Evolutionary conservation across 2,797 vertebrate genomes (phyloP).

Genomic region (Heteromormyrus szaboi): DNA sequence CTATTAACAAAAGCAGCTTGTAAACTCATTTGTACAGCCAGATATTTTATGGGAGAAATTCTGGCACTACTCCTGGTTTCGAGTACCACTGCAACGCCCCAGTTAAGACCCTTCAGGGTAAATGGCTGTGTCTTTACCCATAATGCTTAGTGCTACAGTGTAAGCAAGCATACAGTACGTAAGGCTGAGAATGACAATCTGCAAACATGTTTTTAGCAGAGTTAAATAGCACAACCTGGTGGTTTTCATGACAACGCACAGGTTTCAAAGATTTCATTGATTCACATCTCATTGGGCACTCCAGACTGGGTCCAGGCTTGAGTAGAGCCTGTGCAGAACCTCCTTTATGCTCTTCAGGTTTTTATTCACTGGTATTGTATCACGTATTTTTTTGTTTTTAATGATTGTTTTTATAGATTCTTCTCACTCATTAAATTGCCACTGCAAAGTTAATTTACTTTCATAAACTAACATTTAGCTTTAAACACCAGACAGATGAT

Average conservation of each 20-base stretch:
- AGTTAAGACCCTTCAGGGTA: background rate
- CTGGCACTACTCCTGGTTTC: background rate
- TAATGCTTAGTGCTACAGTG: background rate
- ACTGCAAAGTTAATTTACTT: background rate
- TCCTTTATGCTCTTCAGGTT: background rate
- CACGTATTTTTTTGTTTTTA: background rate
- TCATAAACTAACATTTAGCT: background rate
- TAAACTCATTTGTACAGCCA: background rate
- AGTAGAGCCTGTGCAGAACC: background rate
- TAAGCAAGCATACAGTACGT: background rate
- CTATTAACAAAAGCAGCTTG: background rate
- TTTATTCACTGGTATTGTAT: background rate
- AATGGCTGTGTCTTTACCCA: background rate
- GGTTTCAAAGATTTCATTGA: background rate
- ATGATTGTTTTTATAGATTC: background rate
- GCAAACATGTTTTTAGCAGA: background rate
- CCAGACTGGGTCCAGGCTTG: background rate
- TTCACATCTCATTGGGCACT: background rate
- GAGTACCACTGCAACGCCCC: background rate
- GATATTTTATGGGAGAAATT: background rate
- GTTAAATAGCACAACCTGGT: constrained; percentile 13
- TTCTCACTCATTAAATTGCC: background rate
- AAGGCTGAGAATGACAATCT: background rate
- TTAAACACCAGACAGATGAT: background rate
- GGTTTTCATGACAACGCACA: background rate